These are phyloP conservation scores for Nerophis ophidion DNA, from an alignment of 2,113 vertebrate genomes.

Conservation along the genomic window DNA sequence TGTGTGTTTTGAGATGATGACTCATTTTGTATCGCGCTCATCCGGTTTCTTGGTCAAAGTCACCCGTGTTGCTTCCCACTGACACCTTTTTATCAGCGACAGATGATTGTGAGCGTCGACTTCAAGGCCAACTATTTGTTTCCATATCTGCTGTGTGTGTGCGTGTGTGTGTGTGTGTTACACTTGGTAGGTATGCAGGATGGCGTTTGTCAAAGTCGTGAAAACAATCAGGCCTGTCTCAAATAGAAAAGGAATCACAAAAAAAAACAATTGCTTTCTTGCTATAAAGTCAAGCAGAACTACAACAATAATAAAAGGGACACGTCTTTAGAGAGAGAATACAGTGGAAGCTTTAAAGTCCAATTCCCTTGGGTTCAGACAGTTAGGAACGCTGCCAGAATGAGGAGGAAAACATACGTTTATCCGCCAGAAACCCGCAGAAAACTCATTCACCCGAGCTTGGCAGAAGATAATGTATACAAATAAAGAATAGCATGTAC, in stretches of 20 bases:
- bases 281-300: neutral
- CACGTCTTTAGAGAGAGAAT: neutral
- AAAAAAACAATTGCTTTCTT: neutral
- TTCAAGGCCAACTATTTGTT: slow-evolving; percentile 1
- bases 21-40: neutral
- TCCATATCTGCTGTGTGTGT: neutral
- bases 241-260: neutral
- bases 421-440: too few relatives aligned
- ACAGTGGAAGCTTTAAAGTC: too few relatives aligned
- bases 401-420: too few relatives aligned
- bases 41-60: neutral
- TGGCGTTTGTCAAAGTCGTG: neutral
- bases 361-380: too few relatives aligned
- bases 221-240: neutral
- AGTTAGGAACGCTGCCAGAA: too few relatives aligned
- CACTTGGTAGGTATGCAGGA: neutral
- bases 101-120: slow-evolving; percentile 1
- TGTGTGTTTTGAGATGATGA: too few relatives aligned
- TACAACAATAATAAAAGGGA: neutral
- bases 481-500: too few relatives aligned
- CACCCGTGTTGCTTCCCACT: slow-evolving; percentile 1
- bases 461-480: too few relatives aligned
- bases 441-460: too few relatives aligned
- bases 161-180: neutral
- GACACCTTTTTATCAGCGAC: slow-evolving; percentile 15